These are phyloP conservation scores for Julus scandinavius DNA, from an alignment of 2,888 invertebrate species.

Conservation along the genomic window DNA sequence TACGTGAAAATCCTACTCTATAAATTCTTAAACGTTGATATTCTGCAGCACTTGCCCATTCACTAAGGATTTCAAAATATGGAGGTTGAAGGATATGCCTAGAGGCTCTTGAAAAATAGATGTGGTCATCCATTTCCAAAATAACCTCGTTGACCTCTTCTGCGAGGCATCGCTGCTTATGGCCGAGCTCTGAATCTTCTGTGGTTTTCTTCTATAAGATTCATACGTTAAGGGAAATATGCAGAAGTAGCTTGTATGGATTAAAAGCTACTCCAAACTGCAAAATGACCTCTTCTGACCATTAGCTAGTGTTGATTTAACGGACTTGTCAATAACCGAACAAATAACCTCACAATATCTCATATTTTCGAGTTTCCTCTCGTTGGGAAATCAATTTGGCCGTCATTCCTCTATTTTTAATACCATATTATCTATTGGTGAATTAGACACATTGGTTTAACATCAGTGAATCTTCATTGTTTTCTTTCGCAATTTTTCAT, in stretches of 20 bases:
- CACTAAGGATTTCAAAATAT: not conserved
- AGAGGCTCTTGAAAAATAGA: not conserved
- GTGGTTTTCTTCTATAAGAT: not conserved
- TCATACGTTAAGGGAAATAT: not conserved
- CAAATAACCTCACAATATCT: not conserved
- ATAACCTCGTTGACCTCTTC: conserved; percentile 11
- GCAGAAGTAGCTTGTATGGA: not conserved
- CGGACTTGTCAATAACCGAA: conserved; percentile 36
- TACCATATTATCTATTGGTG: not conserved
- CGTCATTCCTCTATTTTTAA: not conserved
- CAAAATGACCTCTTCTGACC: conserved; percentile 21
- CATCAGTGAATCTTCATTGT: not conserved
- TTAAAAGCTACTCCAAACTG: conserved; percentile 11
- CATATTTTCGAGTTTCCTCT: not conserved
- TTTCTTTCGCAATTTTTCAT: not conserved
- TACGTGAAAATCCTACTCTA: no score
- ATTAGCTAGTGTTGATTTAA: not conserved
- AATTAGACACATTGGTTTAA: not conserved
- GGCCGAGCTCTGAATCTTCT: not conserved
- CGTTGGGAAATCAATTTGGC: not conserved
- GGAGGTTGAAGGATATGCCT: not conserved
- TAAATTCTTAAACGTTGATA: no score
- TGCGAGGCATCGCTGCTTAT: conserved; percentile 13
- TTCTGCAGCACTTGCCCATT: no score
- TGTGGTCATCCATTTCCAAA: not conserved